Base-by-base conservation (phyloP, 2,113 vertebrate genomes). In the Scopus umbretta region DNA sequence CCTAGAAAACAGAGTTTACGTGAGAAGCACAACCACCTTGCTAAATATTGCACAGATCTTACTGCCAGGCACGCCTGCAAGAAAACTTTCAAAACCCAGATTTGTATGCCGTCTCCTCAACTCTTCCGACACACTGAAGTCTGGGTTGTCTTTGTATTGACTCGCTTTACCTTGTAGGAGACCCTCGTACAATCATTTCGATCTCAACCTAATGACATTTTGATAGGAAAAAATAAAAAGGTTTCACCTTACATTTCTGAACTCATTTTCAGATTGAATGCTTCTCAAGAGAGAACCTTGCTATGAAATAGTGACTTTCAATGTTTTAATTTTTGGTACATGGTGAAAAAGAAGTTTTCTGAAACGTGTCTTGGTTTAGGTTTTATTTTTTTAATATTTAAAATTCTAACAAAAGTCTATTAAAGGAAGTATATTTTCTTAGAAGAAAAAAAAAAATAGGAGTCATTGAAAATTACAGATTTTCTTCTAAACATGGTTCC, bases 361-460 rank as follows among this genome's bases (percentile, higher is more conserved):
- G 38, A 83, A 53, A 9, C 6, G 12, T 0, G 0, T 52, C 75
- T 56, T 25, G 11, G 10, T n/a, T 27, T 23, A n/a, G 8, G 18
- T 32, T 71, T 88, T 26, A 0, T 34, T 50, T 75, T 75, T 65
- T 56, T 52, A 36, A 22, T 6, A 36, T 5, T 49, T 67, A 0
- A 4, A 43, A 22, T 79, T 56, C 53, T 18, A 25, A 13, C 0
- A 2, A 20, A 19, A 22, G 6, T 7, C 36, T 49, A 2, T 9
- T 4, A 15, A 17, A 70, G 16, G 7, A 74, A 10, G 7, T 14
- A 5, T 20, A 36, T 50, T 74, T 53, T 55, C 26, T 56, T 25
- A 38, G 36, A 50, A 88, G 20, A 23, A 47, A 7, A 25, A 34
- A 18, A n/a, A n/a, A n/a, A n/a, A n/a, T n/a, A 55, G 12, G 3